phyloP scores from a whole-genome alignment of 92 coral and sea anemone species.

The Ricordea florida region DNA sequence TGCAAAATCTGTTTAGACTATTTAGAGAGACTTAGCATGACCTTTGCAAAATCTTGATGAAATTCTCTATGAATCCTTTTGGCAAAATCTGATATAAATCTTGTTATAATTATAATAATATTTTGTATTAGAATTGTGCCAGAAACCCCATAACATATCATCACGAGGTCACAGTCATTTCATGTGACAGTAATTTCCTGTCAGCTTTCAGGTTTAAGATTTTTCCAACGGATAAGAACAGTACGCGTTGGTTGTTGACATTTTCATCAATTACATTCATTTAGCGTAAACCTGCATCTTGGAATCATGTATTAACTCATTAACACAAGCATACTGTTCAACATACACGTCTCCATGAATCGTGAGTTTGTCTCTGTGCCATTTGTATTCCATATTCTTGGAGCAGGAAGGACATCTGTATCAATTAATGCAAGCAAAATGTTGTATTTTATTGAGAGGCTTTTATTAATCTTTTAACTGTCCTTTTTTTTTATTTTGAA shows the following conservation, averaged over 20 bases:
- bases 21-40: too few species aligned
- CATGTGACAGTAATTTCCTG: conserved; percentile 22
- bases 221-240: conserved; percentile 19
- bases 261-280: conserved; percentile 27
- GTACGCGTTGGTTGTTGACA: conserved; percentile 27
- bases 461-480: too few species aligned
- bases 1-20: too few species aligned
- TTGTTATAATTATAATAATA: too few species aligned
- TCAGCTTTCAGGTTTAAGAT: conserved; percentile 41
- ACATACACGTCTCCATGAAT: conserved; percentile 18
- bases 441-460: too few species aligned
- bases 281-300: conserved; percentile 34
- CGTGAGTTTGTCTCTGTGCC: conserved; percentile 21
- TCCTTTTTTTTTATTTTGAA: background rate
- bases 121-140: too few species aligned
- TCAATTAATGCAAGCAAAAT: too few species aligned
- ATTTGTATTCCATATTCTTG: conserved; percentile 24
- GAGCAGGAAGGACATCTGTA: too few species aligned
- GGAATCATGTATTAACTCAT: conserved; percentile 32
- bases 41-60: too few species aligned
- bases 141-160: too few species aligned
- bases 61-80: too few species aligned
- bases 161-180: conserved; percentile 13
- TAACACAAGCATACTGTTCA: conserved; percentile 22
- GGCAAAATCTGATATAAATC: too few species aligned